Evolutionary conservation across 1,140 invertebrate species (phyloP).

Genomic region (Aleiodes sp.): DNA sequence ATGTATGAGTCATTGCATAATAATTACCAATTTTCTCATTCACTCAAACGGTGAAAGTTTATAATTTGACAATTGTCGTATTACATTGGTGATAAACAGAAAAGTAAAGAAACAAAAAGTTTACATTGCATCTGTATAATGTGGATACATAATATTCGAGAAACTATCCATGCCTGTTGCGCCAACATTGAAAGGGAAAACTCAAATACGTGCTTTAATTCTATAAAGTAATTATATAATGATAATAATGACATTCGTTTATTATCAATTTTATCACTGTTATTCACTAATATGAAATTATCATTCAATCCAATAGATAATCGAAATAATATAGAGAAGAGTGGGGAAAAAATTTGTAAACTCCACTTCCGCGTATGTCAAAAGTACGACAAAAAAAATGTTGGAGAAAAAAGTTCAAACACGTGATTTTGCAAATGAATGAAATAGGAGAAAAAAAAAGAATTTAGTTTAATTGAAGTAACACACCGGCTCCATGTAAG

Average conservation of each 20-base stretch:
- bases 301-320: too few relatives aligned
- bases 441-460: not conserved
- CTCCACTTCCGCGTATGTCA: constrained; percentile 3
- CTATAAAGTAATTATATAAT: not conserved
- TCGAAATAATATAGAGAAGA: not conserved
- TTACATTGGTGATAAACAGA: too few relatives aligned
- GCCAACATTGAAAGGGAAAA: constrained; percentile 1
- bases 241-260: too few relatives aligned
- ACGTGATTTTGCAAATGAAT: not conserved
- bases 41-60: not conserved
- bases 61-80: not conserved
- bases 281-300: too few relatives aligned
- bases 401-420: not conserved
- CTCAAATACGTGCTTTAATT: not conserved
- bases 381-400: not conserved
- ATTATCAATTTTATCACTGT: too few relatives aligned
- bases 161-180: constrained; percentile 17
- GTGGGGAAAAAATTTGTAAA: not conserved
- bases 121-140: not conserved
- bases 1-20: constrained; percentile 1
- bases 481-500: constrained; percentile 28
- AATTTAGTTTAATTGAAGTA: constrained; percentile 3
- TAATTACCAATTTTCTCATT: constrained; percentile 6
- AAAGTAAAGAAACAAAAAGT: not conserved
- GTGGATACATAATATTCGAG: constrained; percentile 15